Base-by-base conservation (phyloP, 2,888 invertebrate genomes). In the Sericinus montela region DNA sequence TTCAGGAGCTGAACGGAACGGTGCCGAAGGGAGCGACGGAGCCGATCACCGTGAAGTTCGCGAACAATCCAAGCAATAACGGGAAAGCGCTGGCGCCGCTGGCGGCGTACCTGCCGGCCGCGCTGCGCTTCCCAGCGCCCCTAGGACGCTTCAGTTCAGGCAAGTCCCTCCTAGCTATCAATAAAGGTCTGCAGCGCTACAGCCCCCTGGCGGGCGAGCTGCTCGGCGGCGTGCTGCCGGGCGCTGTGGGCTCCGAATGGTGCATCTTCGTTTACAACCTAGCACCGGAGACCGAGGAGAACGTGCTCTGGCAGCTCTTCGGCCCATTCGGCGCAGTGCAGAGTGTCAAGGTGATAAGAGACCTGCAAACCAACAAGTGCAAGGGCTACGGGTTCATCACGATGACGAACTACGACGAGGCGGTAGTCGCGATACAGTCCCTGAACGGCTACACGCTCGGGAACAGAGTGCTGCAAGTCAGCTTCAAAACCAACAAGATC, bases 251-350 rank as follows among this genome's bases (percentile, higher is more conserved):
- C 62, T 93, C 93, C 57, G 96, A 96, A 57, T 95, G 95, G 94
- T 97, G 97, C 83, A 96, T 98, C 81, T 98, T 98, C 79, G 97
- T 98, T 51, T 98, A 97, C 91, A 98, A 98, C 85, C 90, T 98
- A 67, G 96, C 97, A 1, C 97, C 97, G 3, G 98, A 98, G 85
- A 97, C 97, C 4, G 98, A 98, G 83, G 98, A 98, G 86, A 96
- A 96, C 79, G 94, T 96, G 42, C 91, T 98, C 56, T 98, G 98
- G 98, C 97, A 98, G 84, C 91, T 98, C 61, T 98, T 98, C 83
- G 98, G 98, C 11, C 97, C 97, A 16, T 97, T 97, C 83, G 97
- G 97, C 61, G 97, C 97, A 62, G 97, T 97, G 60, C 95, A 96
- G 83, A 95, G 94, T 83, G 97, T 97, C 55, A 97, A 97, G 89